Percentiles rank a stretch among this genome's conserved stretches.
phyloP scores from a whole-genome alignment of 2,113 vertebrate species.

The Eretmochelys imbricata region DNA sequence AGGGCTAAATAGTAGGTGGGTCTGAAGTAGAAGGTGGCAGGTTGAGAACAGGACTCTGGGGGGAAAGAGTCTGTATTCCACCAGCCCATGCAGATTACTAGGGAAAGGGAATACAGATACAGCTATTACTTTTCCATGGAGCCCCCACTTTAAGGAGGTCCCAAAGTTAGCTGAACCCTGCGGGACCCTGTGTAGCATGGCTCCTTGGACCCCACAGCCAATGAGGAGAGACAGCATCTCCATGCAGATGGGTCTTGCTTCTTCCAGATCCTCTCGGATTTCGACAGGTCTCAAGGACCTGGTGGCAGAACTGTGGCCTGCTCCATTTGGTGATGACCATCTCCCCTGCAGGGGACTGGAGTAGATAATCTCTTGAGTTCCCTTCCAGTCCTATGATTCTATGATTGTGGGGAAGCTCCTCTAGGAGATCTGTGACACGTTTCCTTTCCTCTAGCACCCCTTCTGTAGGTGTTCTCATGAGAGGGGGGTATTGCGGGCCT shows the following conservation, averaged over 20 bases:
- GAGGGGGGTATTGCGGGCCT: background rate
- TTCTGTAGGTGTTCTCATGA: background rate
- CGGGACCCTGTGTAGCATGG: background rate
- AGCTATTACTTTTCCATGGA: background rate
- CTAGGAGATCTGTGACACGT: fast-evolving
- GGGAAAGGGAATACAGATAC: background rate
- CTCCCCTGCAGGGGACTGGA: background rate
- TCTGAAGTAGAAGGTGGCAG: background rate
- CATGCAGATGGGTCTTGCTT: background rate
- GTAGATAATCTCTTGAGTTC: too few species aligned
- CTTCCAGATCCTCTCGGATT: background rate
- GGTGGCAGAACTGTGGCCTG: background rate
- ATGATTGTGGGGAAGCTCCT: too few species aligned
- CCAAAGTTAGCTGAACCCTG: too few species aligned
- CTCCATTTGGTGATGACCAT: fast-evolving
- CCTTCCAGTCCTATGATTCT: too few species aligned
- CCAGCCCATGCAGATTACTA: background rate
- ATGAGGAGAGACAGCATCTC: background rate
- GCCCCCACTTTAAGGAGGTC: background rate
- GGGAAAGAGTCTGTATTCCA: background rate
- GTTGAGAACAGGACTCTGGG: background rate
- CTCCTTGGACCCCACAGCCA: fast-evolving
- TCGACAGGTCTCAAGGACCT: background rate
- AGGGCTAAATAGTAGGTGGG: background rate
- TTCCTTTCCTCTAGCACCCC: background rate